These are phyloP conservation scores for Amniataba percoides DNA, from an alignment of 2,797 vertebrate species.

Conservation along the genomic window DNA sequence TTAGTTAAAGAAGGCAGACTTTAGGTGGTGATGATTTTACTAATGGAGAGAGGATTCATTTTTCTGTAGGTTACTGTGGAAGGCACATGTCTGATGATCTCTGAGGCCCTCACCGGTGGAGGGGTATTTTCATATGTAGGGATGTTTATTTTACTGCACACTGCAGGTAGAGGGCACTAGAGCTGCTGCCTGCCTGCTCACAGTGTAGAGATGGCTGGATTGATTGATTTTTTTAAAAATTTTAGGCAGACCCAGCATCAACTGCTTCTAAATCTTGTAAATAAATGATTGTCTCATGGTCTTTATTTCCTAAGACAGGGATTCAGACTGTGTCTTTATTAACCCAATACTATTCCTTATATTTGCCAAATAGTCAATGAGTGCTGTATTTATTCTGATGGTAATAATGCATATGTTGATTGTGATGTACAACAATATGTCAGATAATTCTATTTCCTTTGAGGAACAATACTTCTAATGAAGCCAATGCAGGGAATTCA, in stretches of 20 bases:
- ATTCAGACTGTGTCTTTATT: constrained; percentile 72
- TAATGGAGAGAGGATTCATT: constrained; percentile 9
- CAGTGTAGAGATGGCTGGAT: constrained; percentile 61
- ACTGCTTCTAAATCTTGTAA: constrained; percentile 70
- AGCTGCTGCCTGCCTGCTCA: constrained; percentile 54
- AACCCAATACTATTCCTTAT: constrained; percentile 67
- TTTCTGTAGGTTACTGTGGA: constrained; percentile 21
- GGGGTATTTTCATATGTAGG: constrained; percentile 65
- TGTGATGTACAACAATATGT: constrained; percentile 77
- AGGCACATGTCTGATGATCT: constrained; percentile 51
- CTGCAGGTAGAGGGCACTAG: constrained; percentile 74
- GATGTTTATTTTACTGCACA: constrained; percentile 83
- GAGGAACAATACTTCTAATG: constrained; percentile 63
- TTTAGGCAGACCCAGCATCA: constrained; percentile 50
- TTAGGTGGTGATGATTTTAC: constrained; percentile 25
- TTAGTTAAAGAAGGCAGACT: constrained; percentile 15
- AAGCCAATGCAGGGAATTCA: constrained; percentile 83
- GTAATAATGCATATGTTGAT: constrained; percentile 81
- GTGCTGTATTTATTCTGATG: constrained; percentile 81
- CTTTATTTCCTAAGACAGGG: constrained; percentile 51
- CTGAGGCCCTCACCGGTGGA: constrained; percentile 68
- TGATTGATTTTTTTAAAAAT: constrained; percentile 22
- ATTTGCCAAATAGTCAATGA: constrained; percentile 80
- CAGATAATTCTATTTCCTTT: constrained; percentile 67
- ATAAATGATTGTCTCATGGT: constrained; percentile 63